phyloP scores from a whole-genome alignment of 2,797 vertebrate species.

The Cyprinodon diabolis region DNA sequence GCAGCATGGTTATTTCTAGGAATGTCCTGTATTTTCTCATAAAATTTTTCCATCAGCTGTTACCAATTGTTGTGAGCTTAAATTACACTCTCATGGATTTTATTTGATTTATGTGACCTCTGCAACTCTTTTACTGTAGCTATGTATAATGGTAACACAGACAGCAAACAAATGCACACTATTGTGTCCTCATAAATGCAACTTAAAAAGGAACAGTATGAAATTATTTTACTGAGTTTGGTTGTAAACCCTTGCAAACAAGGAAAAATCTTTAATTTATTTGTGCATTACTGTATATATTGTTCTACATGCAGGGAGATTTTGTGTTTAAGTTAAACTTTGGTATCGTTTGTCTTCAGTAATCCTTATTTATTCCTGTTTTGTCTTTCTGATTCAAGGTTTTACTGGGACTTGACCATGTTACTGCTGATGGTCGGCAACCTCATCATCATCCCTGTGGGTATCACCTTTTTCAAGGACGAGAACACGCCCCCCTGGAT shows the following conservation, averaged over 20 bases:
- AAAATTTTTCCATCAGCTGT: no score
- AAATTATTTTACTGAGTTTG: not conserved
- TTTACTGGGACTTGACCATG: constrained; percentile 99
- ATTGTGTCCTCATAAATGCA: no score
- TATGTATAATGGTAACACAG: not conserved
- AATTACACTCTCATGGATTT: no score
- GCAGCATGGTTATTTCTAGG: no score
- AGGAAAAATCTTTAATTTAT: not conserved
- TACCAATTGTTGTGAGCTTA: not conserved
- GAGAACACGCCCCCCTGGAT: constrained; percentile 99
- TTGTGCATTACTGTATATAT: not conserved
- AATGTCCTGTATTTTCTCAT: no score
- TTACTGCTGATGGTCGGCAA: constrained; percentile 98
- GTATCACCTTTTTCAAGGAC: constrained; percentile 99
- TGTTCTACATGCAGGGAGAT: not conserved
- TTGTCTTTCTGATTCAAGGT: constrained; percentile 78
- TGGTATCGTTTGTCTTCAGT: not conserved
- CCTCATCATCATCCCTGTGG: constrained; percentile 98
- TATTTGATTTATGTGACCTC: not conserved
- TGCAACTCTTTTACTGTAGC: not conserved
- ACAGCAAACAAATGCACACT: no score
- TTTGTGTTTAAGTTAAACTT: not conserved
- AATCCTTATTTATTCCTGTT: constrained; percentile 2
- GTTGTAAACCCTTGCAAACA: not conserved
- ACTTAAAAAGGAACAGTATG: not conserved